These are phyloP conservation scores for Thalassoma bifasciatum DNA, from an alignment of 2,113 vertebrate genomes.

Conservation along the genomic window DNA sequence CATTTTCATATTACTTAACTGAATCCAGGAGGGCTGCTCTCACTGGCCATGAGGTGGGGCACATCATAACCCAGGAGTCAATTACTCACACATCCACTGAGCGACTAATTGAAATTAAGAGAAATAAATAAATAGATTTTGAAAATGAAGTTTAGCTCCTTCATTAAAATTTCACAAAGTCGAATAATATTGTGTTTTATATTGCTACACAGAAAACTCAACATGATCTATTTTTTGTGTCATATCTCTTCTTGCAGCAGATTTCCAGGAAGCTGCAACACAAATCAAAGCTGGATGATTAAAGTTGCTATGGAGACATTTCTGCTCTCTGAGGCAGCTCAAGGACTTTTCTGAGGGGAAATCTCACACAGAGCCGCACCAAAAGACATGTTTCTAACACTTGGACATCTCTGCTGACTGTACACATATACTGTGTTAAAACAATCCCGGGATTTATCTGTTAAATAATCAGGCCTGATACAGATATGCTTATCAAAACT, in stretches of 20 bases:
- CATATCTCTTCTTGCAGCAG: background rate
- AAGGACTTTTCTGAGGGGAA: background rate
- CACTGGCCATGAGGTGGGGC: no score
- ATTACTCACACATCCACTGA: no score
- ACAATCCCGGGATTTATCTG: background rate
- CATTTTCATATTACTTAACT: no score
- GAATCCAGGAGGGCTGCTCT: no score
- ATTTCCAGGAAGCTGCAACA: background rate
- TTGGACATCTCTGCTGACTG: background rate
- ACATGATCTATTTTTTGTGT: background rate
- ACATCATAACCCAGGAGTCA: no score
- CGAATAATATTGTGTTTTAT: background rate
- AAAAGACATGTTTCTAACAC: background rate
- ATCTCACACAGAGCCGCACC: background rate
- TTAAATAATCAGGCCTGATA: background rate
- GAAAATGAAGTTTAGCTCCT: no score
- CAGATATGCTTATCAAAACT: slow-evolving; percentile 3
- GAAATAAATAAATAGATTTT: no score
- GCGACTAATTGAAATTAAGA: no score
- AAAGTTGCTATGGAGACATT: slow-evolving; percentile 17
- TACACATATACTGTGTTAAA: background rate
- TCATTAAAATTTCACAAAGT: no score
- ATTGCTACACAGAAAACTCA: background rate
- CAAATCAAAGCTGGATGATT: slow-evolving; percentile 15
- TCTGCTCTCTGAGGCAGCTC: background rate